phyloP scores from a whole-genome alignment of 2,888 invertebrate genomes.

The Gonocerus acuteangulatus region DNA sequence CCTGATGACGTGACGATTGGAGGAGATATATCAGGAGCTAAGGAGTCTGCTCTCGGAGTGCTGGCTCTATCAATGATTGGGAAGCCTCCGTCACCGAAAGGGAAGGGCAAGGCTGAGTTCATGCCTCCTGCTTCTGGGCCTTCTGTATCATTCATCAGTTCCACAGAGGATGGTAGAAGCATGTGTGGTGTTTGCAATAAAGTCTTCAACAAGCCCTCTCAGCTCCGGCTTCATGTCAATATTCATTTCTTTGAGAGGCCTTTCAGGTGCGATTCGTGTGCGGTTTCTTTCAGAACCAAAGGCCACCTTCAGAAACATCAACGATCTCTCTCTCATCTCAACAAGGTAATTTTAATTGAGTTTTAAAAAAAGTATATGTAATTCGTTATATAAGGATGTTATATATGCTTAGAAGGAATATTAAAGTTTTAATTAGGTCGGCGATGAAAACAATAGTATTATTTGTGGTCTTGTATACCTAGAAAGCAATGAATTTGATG shows the following conservation, averaged over 20 bases:
- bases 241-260: constrained; percentile 92
- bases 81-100: constrained; percentile 20
- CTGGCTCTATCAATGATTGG: constrained; percentile 24
- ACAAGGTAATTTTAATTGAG: constrained; percentile 57
- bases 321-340: constrained; percentile 82
- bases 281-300: constrained; percentile 80
- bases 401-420: neutral
- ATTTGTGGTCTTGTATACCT: neutral
- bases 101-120: constrained; percentile 45
- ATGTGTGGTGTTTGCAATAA: constrained; percentile 83
- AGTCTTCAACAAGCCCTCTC: constrained; percentile 84
- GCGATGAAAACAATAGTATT: neutral
- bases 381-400: neutral
- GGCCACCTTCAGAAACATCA: constrained; percentile 91
- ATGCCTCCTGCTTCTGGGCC: constrained; percentile 45
- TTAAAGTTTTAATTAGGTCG: neutral
- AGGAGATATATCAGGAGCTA: constrained; percentile 21
- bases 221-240: constrained; percentile 83
- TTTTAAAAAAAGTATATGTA: neutral
- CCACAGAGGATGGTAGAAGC: constrained; percentile 66
- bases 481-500: too few species aligned
- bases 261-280: constrained; percentile 84
- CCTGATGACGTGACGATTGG: constrained; percentile 3
- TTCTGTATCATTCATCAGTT: constrained; percentile 45
- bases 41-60: constrained; percentile 33